These are phyloP conservation scores for Misgurnus anguillicaudatus DNA, from an alignment of 2,113 vertebrate species.

Conservation along the genomic window DNA sequence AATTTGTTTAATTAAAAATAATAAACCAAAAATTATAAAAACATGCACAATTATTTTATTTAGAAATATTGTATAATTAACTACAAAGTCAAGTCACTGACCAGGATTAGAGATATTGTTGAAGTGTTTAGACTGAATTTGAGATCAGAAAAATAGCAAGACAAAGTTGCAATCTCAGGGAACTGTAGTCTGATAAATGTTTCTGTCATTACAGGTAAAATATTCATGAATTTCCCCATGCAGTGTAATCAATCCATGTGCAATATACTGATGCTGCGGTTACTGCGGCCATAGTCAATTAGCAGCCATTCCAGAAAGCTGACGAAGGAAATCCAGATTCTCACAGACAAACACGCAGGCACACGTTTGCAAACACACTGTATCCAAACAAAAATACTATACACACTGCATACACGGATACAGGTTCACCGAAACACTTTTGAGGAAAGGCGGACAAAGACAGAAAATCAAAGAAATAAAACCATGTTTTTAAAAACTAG, in stretches of 20 bases:
- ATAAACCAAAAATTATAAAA: neutral
- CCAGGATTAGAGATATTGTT: too few relatives aligned
- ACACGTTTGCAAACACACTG: neutral
- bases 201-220: conserved; percentile 17
- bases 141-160: conserved; percentile 21
- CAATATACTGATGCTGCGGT: conserved; percentile 30
- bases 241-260: conserved; percentile 40
- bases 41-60: neutral
- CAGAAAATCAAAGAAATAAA: conserved; percentile 51
- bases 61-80: too few relatives aligned
- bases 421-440: neutral
- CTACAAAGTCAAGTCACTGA: too few relatives aligned
- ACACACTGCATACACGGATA: neutral
- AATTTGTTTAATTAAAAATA: neutral
- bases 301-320: neutral
- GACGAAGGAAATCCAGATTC: conserved; percentile 26
- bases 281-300: conserved; percentile 4
- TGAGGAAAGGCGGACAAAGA: neutral
- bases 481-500: conserved; percentile 63
- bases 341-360: neutral
- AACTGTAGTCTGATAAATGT: conserved; percentile 34
- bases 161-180: conserved; percentile 18
- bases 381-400: neutral
- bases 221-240: conserved; percentile 37
- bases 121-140: conserved; percentile 2